Base-by-base conservation (phyloP, 2,888 invertebrate species). In the Luffia ferchaultella region DNA sequence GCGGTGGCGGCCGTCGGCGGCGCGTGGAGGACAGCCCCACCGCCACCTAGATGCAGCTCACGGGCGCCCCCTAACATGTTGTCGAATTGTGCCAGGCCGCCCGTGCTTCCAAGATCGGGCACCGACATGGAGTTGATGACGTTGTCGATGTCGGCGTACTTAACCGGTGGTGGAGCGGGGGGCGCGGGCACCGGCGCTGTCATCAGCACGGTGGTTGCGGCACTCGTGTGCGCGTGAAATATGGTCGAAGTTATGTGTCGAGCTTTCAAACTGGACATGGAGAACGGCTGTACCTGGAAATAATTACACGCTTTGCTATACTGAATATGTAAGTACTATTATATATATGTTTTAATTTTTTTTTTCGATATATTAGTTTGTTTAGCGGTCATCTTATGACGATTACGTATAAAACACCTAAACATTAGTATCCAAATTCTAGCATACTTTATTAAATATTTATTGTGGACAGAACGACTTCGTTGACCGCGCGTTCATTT, bases 231-330 rank as follows among this genome's bases (percentile, higher is more conserved):
- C 2, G 76, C 61, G 57, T 80, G 83, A 67, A 75, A 80, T 63
- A 79, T 78, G 1, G 76, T 70, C 2, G 77, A 74, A 1, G 79
- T 74, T 48, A 80, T 71, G 55, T 78, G 79, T 1, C 79, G 73
- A 1, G 70, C 68, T 51, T 78, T 80, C 1, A 77, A 54, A 3
- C 70, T 70, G 1, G 72, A 60, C 60, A 82, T 67, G 12, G 80
- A 73, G 57, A 74, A 78, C 1, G 82, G 66, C 52, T 77, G 76
- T n/a, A 80, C 64, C 82, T 82, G 70, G 7, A 65, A 67, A 49
- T 41, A 16, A 19, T 20, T 44, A 20, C n/a, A n/a, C n/a, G n/a
- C n/a, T n/a, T n/a, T n/a, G n/a, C n/a, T n/a, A n/a, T n/a, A n/a
- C n/a, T n/a, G n/a, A n/a, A n/a, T n/a, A n/a, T n/a, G n/a, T n/a